These are phyloP conservation scores for Muscidifurax raptorellus DNA, from an alignment of 1,140 invertebrate species.

Conservation along the genomic window DNA sequence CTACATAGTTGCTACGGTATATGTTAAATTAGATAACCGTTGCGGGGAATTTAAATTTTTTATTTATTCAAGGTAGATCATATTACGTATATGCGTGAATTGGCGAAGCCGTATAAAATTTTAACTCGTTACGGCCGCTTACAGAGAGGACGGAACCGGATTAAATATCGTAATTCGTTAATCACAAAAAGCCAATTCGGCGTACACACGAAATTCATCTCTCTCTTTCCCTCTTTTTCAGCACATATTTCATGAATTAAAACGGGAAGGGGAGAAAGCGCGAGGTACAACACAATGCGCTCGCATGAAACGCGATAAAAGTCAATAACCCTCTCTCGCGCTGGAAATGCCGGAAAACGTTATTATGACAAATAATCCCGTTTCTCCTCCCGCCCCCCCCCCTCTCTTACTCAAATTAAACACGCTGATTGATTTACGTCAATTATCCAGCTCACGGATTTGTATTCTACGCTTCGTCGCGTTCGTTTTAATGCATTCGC, in stretches of 20 bases:
- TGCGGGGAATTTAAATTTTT: too few species aligned
- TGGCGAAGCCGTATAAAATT: background rate
- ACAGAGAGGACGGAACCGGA: background rate
- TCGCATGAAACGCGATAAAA: slow-evolving; percentile 23
- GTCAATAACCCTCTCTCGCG: background rate
- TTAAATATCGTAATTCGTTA: background rate
- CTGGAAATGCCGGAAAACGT: slow-evolving; percentile 6
- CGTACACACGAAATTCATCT: background rate
- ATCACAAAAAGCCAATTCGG: slow-evolving; percentile 1
- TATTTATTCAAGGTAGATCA: too few species aligned
- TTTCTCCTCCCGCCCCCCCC: background rate
- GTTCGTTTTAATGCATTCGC: background rate
- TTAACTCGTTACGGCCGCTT: background rate
- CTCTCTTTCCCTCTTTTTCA: background rate
- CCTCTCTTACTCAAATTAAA: slow-evolving; percentile 11
- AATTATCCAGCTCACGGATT: slow-evolving; percentile 14
- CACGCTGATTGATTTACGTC: slow-evolving; percentile 31
- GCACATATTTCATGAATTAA: background rate
- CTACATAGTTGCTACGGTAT: too few species aligned
- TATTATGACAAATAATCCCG: slow-evolving; percentile 33
- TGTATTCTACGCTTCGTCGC: background rate
- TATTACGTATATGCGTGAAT: background rate
- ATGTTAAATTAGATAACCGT: too few species aligned
- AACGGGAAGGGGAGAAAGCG: background rate
- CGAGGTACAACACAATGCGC: background rate